Evolutionary conservation across 2,113 vertebrate species (phyloP).

Genomic region (Cottus gobio): DNA sequence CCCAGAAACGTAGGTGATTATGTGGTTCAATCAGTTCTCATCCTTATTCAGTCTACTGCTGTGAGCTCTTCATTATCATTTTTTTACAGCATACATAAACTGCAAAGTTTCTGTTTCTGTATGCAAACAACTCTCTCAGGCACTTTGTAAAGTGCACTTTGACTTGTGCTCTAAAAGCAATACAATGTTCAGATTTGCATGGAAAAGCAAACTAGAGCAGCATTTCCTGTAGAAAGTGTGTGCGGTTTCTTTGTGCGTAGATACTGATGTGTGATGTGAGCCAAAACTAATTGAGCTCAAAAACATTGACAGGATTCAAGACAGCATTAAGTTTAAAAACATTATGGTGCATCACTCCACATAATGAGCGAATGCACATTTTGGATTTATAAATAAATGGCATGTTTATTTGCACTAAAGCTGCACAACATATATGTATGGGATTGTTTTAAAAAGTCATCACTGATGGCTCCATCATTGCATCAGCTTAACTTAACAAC

Average conservation of each 20-base stretch:
- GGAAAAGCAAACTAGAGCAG: not conserved
- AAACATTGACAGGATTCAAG: not conserved
- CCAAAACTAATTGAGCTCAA: not conserved
- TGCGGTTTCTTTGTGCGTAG: not conserved
- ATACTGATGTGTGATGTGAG: not conserved
- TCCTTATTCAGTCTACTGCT: not conserved
- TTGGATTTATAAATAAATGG: not conserved
- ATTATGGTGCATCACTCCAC: not conserved
- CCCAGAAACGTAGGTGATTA: not conserved
- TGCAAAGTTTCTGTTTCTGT: too few relatives aligned
- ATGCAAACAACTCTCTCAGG: too few relatives aligned
- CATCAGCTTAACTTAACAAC: conserved; percentile 17
- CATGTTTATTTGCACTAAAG: not conserved
- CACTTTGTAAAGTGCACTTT: conserved; percentile 8
- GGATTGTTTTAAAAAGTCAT: not conserved
- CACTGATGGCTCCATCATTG: not conserved
- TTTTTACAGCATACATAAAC: not conserved
- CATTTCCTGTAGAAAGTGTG: not conserved
- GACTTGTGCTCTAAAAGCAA: not conserved
- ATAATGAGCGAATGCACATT: not conserved
- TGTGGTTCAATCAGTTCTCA: not conserved
- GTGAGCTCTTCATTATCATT: not conserved
- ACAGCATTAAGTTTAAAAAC: not conserved
- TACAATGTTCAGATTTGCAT: not conserved
- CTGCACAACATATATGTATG: not conserved